These are phyloP conservation scores for Rhagonycha fulva DNA, from an alignment of 2,888 invertebrate species.

Conservation along the genomic window DNA sequence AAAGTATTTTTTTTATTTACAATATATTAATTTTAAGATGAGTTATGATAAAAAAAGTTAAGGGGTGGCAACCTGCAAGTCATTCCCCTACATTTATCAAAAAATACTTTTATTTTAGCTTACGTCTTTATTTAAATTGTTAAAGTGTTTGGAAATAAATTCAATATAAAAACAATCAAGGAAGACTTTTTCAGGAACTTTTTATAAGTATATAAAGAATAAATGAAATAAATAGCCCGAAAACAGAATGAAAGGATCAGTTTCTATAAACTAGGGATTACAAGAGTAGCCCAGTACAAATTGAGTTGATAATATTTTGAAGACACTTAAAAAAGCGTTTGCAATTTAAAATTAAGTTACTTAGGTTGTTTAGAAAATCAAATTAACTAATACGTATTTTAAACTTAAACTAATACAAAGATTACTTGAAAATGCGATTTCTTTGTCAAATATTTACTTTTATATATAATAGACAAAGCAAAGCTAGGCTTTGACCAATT, in stretches of 20 bases:
- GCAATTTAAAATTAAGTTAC: not conserved
- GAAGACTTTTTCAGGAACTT: not conserved
- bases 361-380: conserved; percentile 2
- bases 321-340: not conserved
- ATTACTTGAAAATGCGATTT: conserved; percentile 10
- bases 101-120: not conserved
- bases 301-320: not conserved
- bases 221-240: not conserved
- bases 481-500: conserved; percentile 34
- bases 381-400: conserved; percentile 16
- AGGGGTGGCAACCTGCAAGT: too few relatives aligned
- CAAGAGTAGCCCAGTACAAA: not conserved
- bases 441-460: conserved; percentile 23
- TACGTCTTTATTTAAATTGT: not conserved
- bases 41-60: too few relatives aligned
- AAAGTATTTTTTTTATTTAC: too few relatives aligned
- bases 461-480: conserved; percentile 23
- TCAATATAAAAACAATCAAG: not conserved
- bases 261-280: not conserved
- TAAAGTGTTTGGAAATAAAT: not conserved
- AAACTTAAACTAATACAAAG: conserved; percentile 13
- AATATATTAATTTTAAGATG: too few relatives aligned
- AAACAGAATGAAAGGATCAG: not conserved
- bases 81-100: not conserved
- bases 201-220: not conserved